Base-by-base conservation (phyloP, 2,888 invertebrate genomes). In the Thumatha senex region DNA sequence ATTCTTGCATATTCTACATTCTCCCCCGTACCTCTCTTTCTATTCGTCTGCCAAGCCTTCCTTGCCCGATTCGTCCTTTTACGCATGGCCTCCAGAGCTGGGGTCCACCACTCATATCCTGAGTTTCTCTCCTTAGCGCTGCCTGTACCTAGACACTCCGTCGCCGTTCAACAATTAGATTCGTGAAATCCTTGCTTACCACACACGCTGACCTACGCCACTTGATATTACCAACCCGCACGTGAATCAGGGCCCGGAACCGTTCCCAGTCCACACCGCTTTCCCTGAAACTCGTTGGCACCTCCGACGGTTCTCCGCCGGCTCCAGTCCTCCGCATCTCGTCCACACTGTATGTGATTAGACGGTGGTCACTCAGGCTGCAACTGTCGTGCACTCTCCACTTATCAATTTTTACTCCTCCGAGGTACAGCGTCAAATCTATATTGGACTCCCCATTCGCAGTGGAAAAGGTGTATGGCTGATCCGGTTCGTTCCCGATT, bases 341-440 rank as follows among this genome's bases (percentile, higher is more conserved):
- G 14, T 42, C 5, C 8, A 30, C 30, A 0, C 0, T 7, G 18
- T 35, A 59, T 0, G 65, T 59, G 2, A 70, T 62, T 0, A 70
- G 49, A 0, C 48, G 52, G 11, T 71, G 70, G 48, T 70, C 72
- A n/a, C 70, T 67, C 0, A 12, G 0, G n/a, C 58, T 62, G 4
- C 11, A 48, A 0, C 40, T 61, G 2, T 45, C 60, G 7, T 52
- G 46, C 1, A 68, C 68, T 0, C 9, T 24, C 72, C 72, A 71
- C 0, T 52, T 35, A 0, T 34, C 5, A 5, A 62, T n/a, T n/a
- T n/a, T n/a, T n/a, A n/a, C n/a, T n/a, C n/a, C n/a, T n/a, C n/a
- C n/a, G n/a, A n/a, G n/a, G n/a, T n/a, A n/a, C n/a, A n/a, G n/a
- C n/a, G n/a, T n/a, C n/a, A n/a, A n/a, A n/a, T n/a, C n/a, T n/a